Evolutionary conservation across 1,140 invertebrate species (phyloP).

Genomic region (Thrips palmi): DNA sequence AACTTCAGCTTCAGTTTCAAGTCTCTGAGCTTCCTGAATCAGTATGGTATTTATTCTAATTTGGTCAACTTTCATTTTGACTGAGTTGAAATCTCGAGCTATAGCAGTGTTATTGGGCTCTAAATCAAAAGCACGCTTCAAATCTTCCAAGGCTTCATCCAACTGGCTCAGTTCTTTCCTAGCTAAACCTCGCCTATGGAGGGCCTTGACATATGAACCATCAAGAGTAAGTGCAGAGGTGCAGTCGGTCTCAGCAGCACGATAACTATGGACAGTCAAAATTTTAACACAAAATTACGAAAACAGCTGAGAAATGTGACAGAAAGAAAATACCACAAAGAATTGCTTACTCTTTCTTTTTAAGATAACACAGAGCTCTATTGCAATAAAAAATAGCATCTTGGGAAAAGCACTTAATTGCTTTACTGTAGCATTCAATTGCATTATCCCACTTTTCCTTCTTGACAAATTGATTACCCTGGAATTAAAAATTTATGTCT

Average conservation of each 20-base stretch:
- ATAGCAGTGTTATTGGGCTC: conserved; percentile 62
- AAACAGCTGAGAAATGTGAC: background rate
- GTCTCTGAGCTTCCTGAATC: no score
- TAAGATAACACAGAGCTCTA: conserved; percentile 67
- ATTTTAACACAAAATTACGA: conserved; percentile 10
- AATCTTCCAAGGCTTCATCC: conserved; percentile 43
- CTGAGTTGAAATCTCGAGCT: no score
- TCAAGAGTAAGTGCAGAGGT: conserved; percentile 49
- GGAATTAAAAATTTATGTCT: conserved; percentile 13
- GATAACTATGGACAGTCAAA: conserved; percentile 33
- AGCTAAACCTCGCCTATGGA: conserved; percentile 48
- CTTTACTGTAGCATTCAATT: conserved; percentile 56
- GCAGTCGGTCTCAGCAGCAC: conserved; percentile 57
- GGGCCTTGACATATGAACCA: conserved; percentile 56
- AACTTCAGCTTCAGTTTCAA: no score
- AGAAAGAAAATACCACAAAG: no score
- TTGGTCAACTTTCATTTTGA: no score
- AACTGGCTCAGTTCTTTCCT: conserved; percentile 38
- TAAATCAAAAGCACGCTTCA: conserved; percentile 39
- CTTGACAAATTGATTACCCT: conserved; percentile 70
- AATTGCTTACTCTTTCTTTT: conserved; percentile 57
- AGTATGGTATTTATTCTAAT: no score
- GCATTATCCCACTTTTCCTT: conserved; percentile 55
- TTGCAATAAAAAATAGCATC: conserved; percentile 74
- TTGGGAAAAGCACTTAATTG: conserved; percentile 49